Evolutionary conservation across 2,113 vertebrate genomes (phyloP).

Genomic region (Varanus komodoensis): DNA sequence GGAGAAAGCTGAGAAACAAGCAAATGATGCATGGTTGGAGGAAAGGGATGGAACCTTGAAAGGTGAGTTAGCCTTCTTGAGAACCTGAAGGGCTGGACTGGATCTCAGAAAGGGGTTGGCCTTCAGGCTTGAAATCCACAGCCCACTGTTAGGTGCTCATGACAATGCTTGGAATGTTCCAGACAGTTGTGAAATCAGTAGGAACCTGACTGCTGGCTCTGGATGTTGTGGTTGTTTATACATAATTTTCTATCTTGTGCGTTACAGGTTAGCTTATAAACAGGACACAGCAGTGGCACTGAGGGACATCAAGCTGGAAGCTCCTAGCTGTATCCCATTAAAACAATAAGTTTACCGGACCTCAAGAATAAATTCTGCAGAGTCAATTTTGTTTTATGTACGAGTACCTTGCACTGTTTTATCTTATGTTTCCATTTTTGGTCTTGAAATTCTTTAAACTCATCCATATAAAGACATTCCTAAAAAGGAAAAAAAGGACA

Average conservation of each 20-base stretch:
- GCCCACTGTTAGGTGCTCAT: background rate
- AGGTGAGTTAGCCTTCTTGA: too few relatives aligned
- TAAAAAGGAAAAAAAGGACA: constrained; percentile 34
- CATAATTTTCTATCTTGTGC: background rate
- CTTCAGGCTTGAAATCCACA: too few relatives aligned
- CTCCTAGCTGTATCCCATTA: constrained; percentile 30
- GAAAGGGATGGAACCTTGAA: too few relatives aligned
- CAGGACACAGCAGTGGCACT: constrained; percentile 26
- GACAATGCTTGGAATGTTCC: background rate
- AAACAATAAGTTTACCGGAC: constrained; percentile 45
- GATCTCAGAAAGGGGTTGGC: too few relatives aligned
- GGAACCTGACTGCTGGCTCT: background rate
- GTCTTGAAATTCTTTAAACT: constrained; percentile 55
- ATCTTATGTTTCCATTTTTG: constrained; percentile 56
- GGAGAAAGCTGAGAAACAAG: too few relatives aligned
- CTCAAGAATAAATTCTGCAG: constrained; percentile 42
- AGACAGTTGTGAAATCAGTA: background rate
- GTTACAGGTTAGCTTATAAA: background rate
- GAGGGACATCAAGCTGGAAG: constrained; percentile 49
- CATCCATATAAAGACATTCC: constrained; percentile 46
- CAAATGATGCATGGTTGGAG: too few relatives aligned
- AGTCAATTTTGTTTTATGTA: constrained; percentile 60
- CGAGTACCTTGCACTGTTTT: constrained; percentile 39
- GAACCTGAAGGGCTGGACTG: too few relatives aligned
- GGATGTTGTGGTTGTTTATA: background rate